phyloP scores from a whole-genome alignment of 2,888 invertebrate species.

The Limulus polyphemus region DNA sequence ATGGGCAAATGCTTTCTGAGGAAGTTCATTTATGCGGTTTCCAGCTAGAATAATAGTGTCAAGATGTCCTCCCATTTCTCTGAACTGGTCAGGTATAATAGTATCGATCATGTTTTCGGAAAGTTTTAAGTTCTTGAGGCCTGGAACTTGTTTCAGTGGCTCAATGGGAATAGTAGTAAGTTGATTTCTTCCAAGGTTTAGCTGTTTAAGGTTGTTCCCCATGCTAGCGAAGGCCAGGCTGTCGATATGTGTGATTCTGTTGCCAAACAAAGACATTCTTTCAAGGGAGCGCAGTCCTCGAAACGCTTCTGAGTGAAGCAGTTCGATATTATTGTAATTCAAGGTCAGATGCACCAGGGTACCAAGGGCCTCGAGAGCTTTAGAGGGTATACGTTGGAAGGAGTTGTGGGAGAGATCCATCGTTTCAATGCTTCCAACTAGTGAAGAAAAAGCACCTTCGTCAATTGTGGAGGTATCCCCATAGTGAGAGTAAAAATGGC shows the following conservation, averaged over 20 bases:
- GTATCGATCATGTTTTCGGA: constrained; percentile 26
- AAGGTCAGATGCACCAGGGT: constrained; percentile 66
- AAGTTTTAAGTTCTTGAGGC: constrained; percentile 23
- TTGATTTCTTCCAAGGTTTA: constrained; percentile 75
- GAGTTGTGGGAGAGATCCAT: constrained; percentile 78
- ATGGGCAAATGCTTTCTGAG: constrained; percentile 53
- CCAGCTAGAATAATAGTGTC: constrained; percentile 75
- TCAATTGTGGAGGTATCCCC: constrained; percentile 72
- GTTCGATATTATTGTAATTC: constrained; percentile 71
- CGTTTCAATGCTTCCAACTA: constrained; percentile 62
- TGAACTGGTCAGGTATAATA: constrained; percentile 20
- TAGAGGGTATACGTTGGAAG: constrained; percentile 42
- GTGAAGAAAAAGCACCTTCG: constrained; percentile 71
- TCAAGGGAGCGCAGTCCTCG: constrained; percentile 73
- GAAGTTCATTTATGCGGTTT: constrained; percentile 55
- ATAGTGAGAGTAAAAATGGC: constrained; percentile 75
- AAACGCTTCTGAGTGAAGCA: constrained; percentile 66
- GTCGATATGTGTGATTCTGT: constrained; percentile 50
- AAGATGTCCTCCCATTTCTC: constrained; percentile 43
- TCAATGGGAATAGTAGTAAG: constrained; percentile 52
- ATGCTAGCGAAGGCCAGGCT: constrained; percentile 71
- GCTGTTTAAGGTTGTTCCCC: constrained; percentile 70
- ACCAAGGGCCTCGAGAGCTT: constrained; percentile 14
- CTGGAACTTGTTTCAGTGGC: constrained; percentile 13
- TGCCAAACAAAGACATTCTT: constrained; percentile 70